phyloP scores from a whole-genome alignment of 2,113 vertebrate genomes.

The Xenotilapia caudafasciata region DNA sequence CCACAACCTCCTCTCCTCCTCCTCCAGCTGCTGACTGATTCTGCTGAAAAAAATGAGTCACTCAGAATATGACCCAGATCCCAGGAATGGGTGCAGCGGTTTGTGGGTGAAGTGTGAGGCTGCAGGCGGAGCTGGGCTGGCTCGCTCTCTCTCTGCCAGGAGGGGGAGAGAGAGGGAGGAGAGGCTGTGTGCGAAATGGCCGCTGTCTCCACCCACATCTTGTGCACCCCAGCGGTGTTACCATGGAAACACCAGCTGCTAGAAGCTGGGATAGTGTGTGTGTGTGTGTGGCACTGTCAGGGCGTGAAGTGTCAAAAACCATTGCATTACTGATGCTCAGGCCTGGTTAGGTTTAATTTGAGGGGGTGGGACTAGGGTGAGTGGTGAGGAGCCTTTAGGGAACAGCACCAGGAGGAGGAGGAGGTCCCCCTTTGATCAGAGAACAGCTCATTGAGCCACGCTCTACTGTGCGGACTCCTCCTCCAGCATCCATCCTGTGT shows the following conservation, averaged over 20 bases:
- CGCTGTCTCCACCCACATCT: conserved; percentile 22
- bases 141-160: background rate
- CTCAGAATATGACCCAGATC: conserved; percentile 54
- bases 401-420: background rate
- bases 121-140: background rate
- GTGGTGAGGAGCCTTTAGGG: background rate
- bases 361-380: background rate
- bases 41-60: conserved; percentile 54
- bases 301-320: conserved; percentile 19
- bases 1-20: background rate
- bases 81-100: conserved; percentile 35
- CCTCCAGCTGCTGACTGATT: background rate
- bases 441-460: background rate
- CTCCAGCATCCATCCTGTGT: background rate
- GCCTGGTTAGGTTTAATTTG: background rate
- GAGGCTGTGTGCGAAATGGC: conserved; percentile 55
- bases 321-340: background rate
- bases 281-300: background rate
- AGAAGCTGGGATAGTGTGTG: background rate
- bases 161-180: background rate
- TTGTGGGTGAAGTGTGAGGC: conserved; percentile 45
- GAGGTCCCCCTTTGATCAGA: conserved; percentile 29
- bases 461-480: background rate
- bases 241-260: conserved; percentile 62
- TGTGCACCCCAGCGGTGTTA: background rate